Evolutionary conservation across 2,888 invertebrate genomes (phyloP).

Genomic region (Eulithis testata): DNA sequence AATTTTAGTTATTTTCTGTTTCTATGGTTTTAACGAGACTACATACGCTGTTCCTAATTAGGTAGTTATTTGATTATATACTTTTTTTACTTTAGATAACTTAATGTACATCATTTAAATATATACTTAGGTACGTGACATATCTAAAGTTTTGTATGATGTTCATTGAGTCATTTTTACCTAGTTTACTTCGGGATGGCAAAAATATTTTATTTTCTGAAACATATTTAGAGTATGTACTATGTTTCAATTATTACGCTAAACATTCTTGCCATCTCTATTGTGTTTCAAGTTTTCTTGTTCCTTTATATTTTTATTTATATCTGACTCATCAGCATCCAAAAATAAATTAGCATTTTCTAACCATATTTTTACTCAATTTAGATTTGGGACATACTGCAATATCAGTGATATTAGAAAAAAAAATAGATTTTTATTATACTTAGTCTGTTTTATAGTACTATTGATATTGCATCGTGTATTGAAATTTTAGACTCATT

Average conservation of each 20-base stretch:
- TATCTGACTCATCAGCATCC: constrained; percentile 35
- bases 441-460: constrained; percentile 4
- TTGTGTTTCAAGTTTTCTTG: constrained; percentile 56
- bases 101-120: constrained; percentile 15
- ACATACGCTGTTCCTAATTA: constrained; percentile 46
- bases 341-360: constrained; percentile 37
- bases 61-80: constrained; percentile 14
- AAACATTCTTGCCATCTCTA: constrained; percentile 54
- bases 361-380: constrained; percentile 30
- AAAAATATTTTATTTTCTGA: constrained; percentile 49
- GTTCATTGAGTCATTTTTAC: constrained; percentile 21
- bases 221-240: too few species aligned
- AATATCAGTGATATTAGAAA: constrained; percentile 10
- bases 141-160: constrained; percentile 19
- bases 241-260: background rate
- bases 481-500: constrained; percentile 47
- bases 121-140: background rate
- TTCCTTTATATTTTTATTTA: constrained; percentile 45
- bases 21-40: constrained; percentile 16
- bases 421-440: constrained; percentile 17
- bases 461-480: constrained; percentile 39
- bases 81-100: background rate
- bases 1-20: background rate
- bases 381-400: constrained; percentile 21
- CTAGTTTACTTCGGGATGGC: constrained; percentile 40